Conservation (phyloP, 2,888 invertebrate genomes). For the Spodoptera exigua region DNA sequence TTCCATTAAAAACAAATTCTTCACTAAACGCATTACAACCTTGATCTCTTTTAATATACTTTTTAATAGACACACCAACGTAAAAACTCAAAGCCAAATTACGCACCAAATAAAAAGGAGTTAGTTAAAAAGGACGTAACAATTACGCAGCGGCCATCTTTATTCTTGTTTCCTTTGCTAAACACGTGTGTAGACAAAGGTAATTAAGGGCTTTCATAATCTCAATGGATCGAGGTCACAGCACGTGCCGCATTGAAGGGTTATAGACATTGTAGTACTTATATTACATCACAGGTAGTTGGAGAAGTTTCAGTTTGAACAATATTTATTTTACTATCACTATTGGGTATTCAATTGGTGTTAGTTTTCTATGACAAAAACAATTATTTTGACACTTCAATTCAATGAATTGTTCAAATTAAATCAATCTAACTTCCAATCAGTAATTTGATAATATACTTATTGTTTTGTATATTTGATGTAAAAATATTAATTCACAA, state of each 20-base stretch:
- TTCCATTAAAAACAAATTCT: no score
- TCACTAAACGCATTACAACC: slow-evolving; percentile 1
- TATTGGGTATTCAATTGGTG: no score
- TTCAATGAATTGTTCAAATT: no score
- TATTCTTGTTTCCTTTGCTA: slow-evolving; percentile 51
- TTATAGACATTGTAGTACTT: slow-evolving; percentile 42
- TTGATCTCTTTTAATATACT: neutral
- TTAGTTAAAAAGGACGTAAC: slow-evolving; percentile 31
- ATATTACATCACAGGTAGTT: neutral
- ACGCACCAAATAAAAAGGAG: slow-evolving; percentile 27
- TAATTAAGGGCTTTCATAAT: slow-evolving; percentile 74
- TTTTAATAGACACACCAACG: no score
- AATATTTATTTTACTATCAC: neutral
- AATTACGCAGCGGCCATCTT: slow-evolving; percentile 44
- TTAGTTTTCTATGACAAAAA: no score
- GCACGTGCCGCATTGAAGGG: slow-evolving; percentile 67
- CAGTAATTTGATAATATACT: neutral
- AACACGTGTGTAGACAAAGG: slow-evolving; percentile 80
- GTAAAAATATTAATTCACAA: no score
- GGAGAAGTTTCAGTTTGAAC: slow-evolving; percentile 26
- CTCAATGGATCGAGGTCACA: slow-evolving; percentile 70
- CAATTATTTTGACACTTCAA: no score
- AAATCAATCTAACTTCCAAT: no score
- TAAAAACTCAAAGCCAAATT: slow-evolving; percentile 14
- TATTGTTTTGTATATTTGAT: neutral